A percentile compares a stretch with the other conserved stretches of the same genome.
Conservation (phyloP, 2,113 vertebrate genomes). For the Stigmatopora nigra region DNA sequence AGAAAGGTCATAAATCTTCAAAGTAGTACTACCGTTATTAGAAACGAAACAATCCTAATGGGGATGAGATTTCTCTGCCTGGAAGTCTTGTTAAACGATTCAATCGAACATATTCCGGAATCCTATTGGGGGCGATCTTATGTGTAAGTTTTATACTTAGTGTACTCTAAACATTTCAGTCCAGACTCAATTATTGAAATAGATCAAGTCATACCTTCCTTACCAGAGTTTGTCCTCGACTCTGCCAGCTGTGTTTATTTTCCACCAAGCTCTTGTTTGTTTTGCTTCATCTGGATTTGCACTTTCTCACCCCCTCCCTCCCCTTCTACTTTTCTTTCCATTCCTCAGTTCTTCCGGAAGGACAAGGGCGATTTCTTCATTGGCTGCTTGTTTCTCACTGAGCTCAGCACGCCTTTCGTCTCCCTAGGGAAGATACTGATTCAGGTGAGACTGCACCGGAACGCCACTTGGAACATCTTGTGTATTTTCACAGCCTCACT, state of each 20-base stretch:
- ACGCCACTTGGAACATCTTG: background rate
- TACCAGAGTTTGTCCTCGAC: slow-evolving; percentile 13
- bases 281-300: background rate
- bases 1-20: background rate
- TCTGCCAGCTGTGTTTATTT: slow-evolving; percentile 34
- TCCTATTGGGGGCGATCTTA: background rate
- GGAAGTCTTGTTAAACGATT: background rate
- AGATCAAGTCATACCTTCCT: background rate
- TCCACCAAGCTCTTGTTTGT: slow-evolving; percentile 29
- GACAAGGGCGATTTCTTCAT: slow-evolving; percentile 92
- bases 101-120: background rate
- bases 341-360: slow-evolving; percentile 78
- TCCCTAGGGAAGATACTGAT: slow-evolving; percentile 92
- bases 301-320: slow-evolving; percentile 16
- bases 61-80: background rate
- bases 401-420: slow-evolving; percentile 97
- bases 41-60: background rate
- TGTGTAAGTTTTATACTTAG: background rate
- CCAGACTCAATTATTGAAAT: background rate
- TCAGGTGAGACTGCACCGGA: slow-evolving; percentile 74
- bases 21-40: background rate
- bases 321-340: slow-evolving; percentile 31
- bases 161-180: background rate
- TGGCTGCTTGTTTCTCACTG: slow-evolving; percentile 90
- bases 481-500: background rate